These are phyloP conservation scores for Nematostella vectensis DNA, from an alignment of 92 coral and sea anemone species.

Conservation along the genomic window DNA sequence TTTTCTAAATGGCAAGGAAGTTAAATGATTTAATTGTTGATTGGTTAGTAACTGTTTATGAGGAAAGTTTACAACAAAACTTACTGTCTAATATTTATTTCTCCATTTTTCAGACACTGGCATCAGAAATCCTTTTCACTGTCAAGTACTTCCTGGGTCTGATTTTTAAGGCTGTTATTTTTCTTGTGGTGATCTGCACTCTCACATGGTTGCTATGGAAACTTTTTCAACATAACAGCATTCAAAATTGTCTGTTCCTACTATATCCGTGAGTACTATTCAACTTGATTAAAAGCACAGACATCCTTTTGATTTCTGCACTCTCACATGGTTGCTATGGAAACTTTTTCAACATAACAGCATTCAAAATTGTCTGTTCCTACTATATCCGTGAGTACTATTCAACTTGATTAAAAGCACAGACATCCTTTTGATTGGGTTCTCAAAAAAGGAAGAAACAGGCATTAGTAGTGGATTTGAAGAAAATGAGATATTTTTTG, in stretches of 20 bases:
- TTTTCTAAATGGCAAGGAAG: background rate
- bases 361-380: slow-evolving; percentile 66
- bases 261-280: slow-evolving; percentile 92
- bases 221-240: slow-evolving; percentile 72
- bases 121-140: slow-evolving; percentile 73
- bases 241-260: slow-evolving; percentile 70
- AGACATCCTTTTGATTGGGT: slow-evolving; percentile 31
- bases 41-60: too few species aligned
- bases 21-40: background rate
- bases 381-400: slow-evolving; percentile 96
- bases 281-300: background rate
- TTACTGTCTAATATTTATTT: background rate
- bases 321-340: slow-evolving; percentile 73
- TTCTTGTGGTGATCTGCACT: slow-evolving; percentile 36
- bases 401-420: background rate
- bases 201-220: slow-evolving; percentile 79
- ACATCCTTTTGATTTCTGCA: slow-evolving; percentile 26
- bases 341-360: slow-evolving; percentile 79
- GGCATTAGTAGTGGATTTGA: too few species aligned
- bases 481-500: too few species aligned
- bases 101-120: slow-evolving; percentile 35
- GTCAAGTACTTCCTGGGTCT: slow-evolving; percentile 49
- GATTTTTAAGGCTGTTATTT: slow-evolving; percentile 49
- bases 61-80: too few species aligned
- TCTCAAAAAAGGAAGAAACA: too few species aligned